These are phyloP conservation scores for Ranitomeya imitator DNA, from an alignment of 2,113 vertebrate species.

Conservation along the genomic window DNA sequence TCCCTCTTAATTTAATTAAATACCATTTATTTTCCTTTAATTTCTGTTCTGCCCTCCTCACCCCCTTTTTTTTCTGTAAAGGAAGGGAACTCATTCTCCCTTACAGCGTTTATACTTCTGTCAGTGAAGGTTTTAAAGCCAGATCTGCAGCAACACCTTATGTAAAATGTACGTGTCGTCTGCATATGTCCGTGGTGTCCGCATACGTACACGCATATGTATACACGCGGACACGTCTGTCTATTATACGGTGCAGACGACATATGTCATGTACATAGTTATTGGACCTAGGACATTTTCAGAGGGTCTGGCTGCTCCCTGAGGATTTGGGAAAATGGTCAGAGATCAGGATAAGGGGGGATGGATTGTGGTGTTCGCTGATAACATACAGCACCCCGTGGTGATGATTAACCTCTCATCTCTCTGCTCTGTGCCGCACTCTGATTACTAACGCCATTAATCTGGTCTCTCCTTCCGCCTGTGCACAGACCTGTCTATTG, in stretches of 20 bases:
- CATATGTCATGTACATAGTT: background rate
- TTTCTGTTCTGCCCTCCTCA: slow-evolving; percentile 29
- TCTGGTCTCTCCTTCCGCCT: slow-evolving; percentile 54
- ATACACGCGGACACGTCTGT: background rate
- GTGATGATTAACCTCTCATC: slow-evolving; percentile 52
- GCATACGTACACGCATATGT: no score
- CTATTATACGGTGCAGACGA: background rate
- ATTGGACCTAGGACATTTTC: slow-evolving; percentile 25
- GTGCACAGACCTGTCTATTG: slow-evolving; percentile 45
- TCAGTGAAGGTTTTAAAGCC: slow-evolving; percentile 5
- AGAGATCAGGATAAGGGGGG: slow-evolving; percentile 22
- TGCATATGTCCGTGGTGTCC: background rate
- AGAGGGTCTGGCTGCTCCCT: slow-evolving; percentile 36
- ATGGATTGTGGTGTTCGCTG: slow-evolving; percentile 45
- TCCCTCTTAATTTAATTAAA: slow-evolving; percentile 52
- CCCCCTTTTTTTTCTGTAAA: slow-evolving; percentile 22
- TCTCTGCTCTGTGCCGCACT: slow-evolving; percentile 48
- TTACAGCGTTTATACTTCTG: slow-evolving; percentile 1
- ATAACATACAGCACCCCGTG: slow-evolving; percentile 40
- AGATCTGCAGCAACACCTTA: slow-evolving; percentile 15
- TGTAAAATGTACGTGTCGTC: slow-evolving; percentile 33
- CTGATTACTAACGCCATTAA: slow-evolving; percentile 57
- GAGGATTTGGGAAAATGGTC: slow-evolving; percentile 40
- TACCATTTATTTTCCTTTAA: slow-evolving; percentile 57
- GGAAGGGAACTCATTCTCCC: slow-evolving; percentile 35